These are phyloP conservation scores for Aplocera efformata DNA, from an alignment of 2,888 invertebrate species.

Conservation along the genomic window DNA sequence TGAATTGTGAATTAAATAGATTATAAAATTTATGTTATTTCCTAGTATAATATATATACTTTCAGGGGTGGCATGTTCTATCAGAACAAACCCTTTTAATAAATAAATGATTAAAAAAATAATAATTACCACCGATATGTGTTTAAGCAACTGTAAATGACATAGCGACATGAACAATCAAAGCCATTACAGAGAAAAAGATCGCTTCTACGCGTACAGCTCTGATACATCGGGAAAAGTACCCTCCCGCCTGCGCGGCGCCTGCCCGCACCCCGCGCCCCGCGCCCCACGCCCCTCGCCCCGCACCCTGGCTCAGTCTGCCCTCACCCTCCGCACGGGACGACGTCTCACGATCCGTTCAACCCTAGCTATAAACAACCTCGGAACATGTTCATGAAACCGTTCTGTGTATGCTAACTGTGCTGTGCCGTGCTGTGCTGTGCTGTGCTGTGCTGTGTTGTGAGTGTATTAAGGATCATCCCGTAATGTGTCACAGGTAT, in stretches of 20 bases:
- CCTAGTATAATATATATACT: too few relatives aligned
- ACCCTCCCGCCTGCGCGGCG: constrained; percentile 52
- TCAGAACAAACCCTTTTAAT: too few relatives aligned
- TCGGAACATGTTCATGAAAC: constrained; percentile 15
- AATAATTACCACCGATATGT: too few relatives aligned
- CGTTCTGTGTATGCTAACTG: constrained; percentile 2
- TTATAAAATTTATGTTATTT: too few relatives aligned
- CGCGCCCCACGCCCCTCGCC: constrained; percentile 34
- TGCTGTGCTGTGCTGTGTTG: constrained; percentile 11
- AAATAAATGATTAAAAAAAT: too few relatives aligned
- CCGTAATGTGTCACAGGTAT: too few relatives aligned
- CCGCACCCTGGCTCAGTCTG: constrained; percentile 46
- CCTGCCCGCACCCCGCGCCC: constrained; percentile 32
- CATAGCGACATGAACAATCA: too few relatives aligned
- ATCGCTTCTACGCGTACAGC: neutral
- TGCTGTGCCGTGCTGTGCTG: constrained; percentile 12
- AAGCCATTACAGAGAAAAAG: neutral
- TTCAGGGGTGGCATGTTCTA: too few relatives aligned
- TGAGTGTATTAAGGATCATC: too few relatives aligned
- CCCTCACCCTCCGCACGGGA: constrained; percentile 35
- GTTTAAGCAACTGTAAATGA: too few relatives aligned
- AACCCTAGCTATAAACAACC: constrained; percentile 15
- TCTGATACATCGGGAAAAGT: constrained; percentile 10
- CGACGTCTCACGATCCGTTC: constrained; percentile 34
- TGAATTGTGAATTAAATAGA: too few relatives aligned